phyloP scores from a whole-genome alignment of 2,113 vertebrate genomes.

The Chaetodon trifascialis region DNA sequence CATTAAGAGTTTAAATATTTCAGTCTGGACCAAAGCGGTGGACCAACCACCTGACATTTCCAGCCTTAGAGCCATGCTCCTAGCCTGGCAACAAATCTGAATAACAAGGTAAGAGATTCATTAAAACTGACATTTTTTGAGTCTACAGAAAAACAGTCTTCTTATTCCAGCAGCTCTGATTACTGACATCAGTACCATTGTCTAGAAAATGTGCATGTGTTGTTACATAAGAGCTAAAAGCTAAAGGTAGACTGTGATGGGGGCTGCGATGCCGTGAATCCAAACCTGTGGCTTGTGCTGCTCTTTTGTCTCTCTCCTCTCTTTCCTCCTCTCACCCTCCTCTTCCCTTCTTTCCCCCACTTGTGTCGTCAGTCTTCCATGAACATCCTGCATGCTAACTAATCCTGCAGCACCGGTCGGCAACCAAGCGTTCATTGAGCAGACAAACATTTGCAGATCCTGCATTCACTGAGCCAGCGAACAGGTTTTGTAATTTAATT shows the following conservation, averaged over 20 bases:
- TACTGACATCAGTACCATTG: not conserved
- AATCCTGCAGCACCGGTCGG: constrained; percentile 39
- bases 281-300: not conserved
- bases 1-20: not conserved
- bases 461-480: constrained; percentile 45
- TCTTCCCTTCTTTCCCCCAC: constrained; percentile 31
- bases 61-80: not conserved
- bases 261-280: not conserved
- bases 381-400: constrained; percentile 61
- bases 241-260: not conserved
- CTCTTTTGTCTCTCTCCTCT: constrained; percentile 5
- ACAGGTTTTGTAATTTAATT: constrained; percentile 71
- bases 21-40: not conserved
- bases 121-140: not conserved
- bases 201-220: not conserved
- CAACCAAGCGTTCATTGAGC: constrained; percentile 58
- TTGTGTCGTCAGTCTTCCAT: constrained; percentile 36
- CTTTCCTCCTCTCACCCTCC: constrained; percentile 9
- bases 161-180: not conserved
- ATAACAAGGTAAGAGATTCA: not conserved
- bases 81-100: not conserved
- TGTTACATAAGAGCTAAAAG: not conserved
- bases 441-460: constrained; percentile 64
- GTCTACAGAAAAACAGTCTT: not conserved
- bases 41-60: too few species aligned